Percentiles rank a stretch among this genome's conserved stretches.
Conservation (phyloP, 2,888 invertebrate genomes). For the Drosophila cracens region DNA sequence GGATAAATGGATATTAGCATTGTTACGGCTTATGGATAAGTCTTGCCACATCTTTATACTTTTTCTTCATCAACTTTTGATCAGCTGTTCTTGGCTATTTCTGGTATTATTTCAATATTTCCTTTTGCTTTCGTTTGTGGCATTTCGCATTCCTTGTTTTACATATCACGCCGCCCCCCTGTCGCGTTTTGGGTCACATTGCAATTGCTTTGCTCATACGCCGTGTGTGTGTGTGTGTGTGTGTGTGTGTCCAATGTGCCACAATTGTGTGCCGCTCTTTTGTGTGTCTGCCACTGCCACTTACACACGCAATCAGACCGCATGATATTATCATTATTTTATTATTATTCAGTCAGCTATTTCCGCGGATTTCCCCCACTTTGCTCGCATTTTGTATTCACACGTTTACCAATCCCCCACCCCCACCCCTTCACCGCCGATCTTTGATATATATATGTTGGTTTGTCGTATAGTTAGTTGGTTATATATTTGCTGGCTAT, state of each 20-base stretch:
- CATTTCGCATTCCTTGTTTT: background rate
- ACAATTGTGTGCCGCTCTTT: slow-evolving; percentile 22
- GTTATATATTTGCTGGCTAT: slow-evolving; percentile 57
- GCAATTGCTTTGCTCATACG: slow-evolving; percentile 61
- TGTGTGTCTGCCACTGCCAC: slow-evolving; percentile 19
- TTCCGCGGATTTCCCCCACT: slow-evolving; percentile 64
- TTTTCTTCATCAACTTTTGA: background rate
- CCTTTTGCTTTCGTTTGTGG: slow-evolving; percentile 21
- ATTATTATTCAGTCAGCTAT: slow-evolving; percentile 45
- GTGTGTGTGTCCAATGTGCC: slow-evolving; percentile 38
- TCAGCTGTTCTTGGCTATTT: slow-evolving; percentile 4
- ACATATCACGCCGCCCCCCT: background rate
- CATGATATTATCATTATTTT: slow-evolving; percentile 47
- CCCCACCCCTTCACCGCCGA: background rate
- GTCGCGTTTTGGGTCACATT: slow-evolving; percentile 31
- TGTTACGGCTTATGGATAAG: background rate
- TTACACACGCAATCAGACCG: slow-evolving; percentile 38
- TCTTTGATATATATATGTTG: slow-evolving; percentile 4
- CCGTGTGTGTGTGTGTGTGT: slow-evolving; percentile 49
- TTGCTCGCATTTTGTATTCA: slow-evolving; percentile 30
- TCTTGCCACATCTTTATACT: background rate
- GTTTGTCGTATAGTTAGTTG: slow-evolving; percentile 54
- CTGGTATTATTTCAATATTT: slow-evolving; percentile 7
- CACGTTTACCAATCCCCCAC: slow-evolving; percentile 4
- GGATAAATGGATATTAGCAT: background rate